These are phyloP conservation scores for Ashinkailepas kermadecensis DNA, from an alignment of 2,888 invertebrate genomes.

Conservation along the genomic window DNA sequence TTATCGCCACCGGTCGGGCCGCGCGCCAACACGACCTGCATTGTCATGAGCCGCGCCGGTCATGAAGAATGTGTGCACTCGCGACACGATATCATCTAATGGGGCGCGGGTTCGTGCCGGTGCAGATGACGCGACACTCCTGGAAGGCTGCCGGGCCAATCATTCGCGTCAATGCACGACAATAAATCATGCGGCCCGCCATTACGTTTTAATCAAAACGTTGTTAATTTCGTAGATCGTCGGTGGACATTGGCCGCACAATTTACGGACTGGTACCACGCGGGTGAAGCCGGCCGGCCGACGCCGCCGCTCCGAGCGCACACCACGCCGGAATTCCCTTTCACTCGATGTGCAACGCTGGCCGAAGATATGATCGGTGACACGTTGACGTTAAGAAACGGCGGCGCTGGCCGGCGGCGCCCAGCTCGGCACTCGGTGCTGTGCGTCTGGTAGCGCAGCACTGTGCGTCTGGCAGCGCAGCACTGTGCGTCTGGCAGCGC, in stretches of 20 bases:
- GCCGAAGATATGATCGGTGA: not conserved
- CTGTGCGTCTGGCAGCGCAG: no score
- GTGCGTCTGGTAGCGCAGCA: no score
- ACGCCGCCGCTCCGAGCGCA: not conserved
- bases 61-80: not conserved
- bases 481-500: no score
- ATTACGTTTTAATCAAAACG: slow-evolving; percentile 14
- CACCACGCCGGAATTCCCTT: not conserved
- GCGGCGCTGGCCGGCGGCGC: not conserved
- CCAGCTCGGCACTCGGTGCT: not conserved
- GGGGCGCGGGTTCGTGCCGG: not conserved
- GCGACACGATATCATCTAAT: slow-evolving; percentile 3
- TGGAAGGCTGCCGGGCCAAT: not conserved
- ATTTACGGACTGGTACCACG: not conserved
- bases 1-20: not conserved
- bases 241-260: not conserved
- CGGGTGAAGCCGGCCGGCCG: not conserved
- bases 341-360: not conserved
- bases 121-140: not conserved
- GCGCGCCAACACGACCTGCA: not conserved
- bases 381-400: not conserved
- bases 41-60: not conserved
- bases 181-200: slow-evolving; percentile 3
- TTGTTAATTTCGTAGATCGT: not conserved
- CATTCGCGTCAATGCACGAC: not conserved